Percentiles rank a stretch among this genome's conserved stretches.
Evolutionary conservation across 2,888 invertebrate species (phyloP).

Genomic region (Alentia gelatinosa): DNA sequence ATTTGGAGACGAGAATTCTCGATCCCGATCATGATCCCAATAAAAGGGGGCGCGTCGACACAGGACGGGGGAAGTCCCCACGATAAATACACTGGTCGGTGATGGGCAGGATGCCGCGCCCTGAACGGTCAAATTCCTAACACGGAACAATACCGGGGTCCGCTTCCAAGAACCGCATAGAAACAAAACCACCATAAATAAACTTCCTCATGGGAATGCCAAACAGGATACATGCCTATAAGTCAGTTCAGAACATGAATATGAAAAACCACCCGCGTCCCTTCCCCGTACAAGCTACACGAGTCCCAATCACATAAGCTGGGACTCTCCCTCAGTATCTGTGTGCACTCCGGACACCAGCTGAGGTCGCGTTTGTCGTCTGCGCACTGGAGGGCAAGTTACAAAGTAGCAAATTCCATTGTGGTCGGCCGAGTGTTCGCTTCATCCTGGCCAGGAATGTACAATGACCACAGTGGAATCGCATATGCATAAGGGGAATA

Average conservation of each 20-base stretch:
- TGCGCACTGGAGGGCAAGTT: neutral
- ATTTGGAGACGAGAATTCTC: too few species aligned
- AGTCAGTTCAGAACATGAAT: neutral
- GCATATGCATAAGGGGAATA: neutral
- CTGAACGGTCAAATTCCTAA: too few species aligned
- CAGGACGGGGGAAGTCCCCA: too few species aligned
- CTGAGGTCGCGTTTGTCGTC: neutral
- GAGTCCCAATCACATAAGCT: neutral
- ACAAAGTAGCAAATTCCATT: neutral
- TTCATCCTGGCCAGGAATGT: constrained; percentile 6
- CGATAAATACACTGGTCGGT: too few species aligned
- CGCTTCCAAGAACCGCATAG: too few species aligned
- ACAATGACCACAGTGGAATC: neutral
- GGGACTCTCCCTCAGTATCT: neutral
- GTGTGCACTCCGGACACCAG: neutral
- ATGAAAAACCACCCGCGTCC: neutral
- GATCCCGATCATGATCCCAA: too few species aligned
- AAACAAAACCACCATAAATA: too few species aligned
- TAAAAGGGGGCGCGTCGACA: too few species aligned
- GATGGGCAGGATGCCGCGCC: too few species aligned
- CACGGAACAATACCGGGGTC: too few species aligned
- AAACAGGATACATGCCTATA: neutral
- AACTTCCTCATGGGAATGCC: too few species aligned
- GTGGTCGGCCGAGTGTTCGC: neutral
- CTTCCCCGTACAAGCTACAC: neutral